These are phyloP conservation scores for Turritopsis rubra DNA, from an alignment of 30 jellyfish, hydroid and myxozoan genomes.

Conservation along the genomic window DNA sequence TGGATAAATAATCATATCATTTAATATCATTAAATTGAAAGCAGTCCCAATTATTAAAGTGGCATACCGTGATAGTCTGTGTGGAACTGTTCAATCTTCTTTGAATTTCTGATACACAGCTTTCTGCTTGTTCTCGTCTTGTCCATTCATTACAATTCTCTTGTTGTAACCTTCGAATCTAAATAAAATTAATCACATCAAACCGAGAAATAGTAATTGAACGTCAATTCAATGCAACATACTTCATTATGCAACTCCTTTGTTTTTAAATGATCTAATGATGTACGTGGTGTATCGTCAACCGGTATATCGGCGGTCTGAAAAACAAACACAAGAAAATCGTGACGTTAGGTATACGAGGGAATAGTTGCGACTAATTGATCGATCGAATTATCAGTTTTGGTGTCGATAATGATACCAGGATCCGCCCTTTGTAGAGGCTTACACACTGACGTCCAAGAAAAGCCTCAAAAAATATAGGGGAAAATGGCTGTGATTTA, in stretches of 20 bases:
- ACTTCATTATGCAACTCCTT: not conserved
- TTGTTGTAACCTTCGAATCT: slow-evolving; percentile 66
- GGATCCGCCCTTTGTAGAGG: too few species aligned
- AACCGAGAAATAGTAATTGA: too few species aligned
- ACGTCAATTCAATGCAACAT: too few species aligned
- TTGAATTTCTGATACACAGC: slow-evolving; percentile 34
- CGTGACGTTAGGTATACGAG: too few species aligned
- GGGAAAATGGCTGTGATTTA: too few species aligned
- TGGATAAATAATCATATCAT: not conserved
- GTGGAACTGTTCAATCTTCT: slow-evolving; percentile 48
- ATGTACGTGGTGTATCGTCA: not conserved
- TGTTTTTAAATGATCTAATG: not conserved
- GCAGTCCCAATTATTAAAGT: not conserved
- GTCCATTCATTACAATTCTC: slow-evolving; percentile 78
- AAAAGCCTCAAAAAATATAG: too few species aligned
- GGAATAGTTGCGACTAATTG: too few species aligned
- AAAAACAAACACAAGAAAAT: not conserved
- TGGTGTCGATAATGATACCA: too few species aligned
- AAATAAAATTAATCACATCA: not conserved
- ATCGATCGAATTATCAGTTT: too few species aligned
- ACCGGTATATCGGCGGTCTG: not conserved
- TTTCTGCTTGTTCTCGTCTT: slow-evolving; percentile 72
- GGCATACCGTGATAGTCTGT: slow-evolving; percentile 45
- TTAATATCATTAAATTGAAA: not conserved
- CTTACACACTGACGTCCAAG: too few species aligned